Percentiles rank a stretch among this genome's conserved stretches.
Conservation (phyloP, 2,888 invertebrate genomes). For the Callimorpha dominula region DNA sequence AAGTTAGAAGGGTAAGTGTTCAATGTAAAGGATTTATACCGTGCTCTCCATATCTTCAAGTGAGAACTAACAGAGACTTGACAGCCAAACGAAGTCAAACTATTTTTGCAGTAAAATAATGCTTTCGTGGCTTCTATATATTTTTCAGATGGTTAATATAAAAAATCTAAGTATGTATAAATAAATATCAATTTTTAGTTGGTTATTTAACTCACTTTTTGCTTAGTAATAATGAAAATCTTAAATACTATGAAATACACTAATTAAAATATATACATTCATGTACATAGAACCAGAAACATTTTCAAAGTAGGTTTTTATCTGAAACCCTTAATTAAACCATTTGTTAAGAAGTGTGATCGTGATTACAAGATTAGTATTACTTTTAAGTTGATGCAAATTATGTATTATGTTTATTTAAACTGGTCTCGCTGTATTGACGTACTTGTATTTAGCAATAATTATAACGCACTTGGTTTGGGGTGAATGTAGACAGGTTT, state of each 20-base stretch:
- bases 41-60: constrained; percentile 9
- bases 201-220: background rate
- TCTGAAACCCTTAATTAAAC: background rate
- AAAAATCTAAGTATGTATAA: too few relatives aligned
- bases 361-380: constrained; percentile 28
- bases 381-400: constrained; percentile 23
- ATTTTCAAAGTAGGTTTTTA: background rate
- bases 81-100: too few relatives aligned
- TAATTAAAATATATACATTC: background rate
- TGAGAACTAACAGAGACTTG: background rate
- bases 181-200: too few relatives aligned
- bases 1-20: constrained; percentile 66
- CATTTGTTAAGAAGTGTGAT: background rate
- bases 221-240: constrained; percentile 7
- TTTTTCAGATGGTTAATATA: background rate
- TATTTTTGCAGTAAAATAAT: constrained; percentile 1
- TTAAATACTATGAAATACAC: constrained; percentile 3
- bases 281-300: background rate
- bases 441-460: constrained; percentile 65
- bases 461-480: constrained; percentile 82
- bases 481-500: constrained; percentile 83
- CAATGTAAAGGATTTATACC: constrained; percentile 34
- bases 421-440: constrained; percentile 43
- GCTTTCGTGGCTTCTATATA: background rate
- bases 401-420: constrained; percentile 37